Percentiles rank a stretch among this genome's conserved stretches.
Conservation (phyloP, 2,888 invertebrate species). For the Aethes cnicana region DNA sequence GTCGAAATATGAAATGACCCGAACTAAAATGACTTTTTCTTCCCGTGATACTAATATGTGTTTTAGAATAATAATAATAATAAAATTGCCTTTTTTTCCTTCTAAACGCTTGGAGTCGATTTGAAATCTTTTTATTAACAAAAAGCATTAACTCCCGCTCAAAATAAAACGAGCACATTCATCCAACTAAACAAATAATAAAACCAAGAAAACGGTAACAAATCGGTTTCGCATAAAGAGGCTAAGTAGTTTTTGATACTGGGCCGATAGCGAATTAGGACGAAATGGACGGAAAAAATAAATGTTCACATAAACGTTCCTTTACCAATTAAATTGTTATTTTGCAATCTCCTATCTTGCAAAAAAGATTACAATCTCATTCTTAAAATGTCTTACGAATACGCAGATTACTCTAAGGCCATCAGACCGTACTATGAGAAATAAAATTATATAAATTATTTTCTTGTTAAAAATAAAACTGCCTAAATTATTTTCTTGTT, state of each 20-base stretch:
- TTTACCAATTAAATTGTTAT: slow-evolving; percentile 29
- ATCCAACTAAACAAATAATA: slow-evolving; percentile 29
- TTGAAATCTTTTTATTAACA: too few relatives aligned
- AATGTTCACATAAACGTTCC: slow-evolving; percentile 28
- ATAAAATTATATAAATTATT: too few relatives aligned
- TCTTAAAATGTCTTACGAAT: slow-evolving; percentile 21
- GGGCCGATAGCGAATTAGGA: slow-evolving; percentile 40
- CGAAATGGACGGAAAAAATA: slow-evolving; percentile 35
- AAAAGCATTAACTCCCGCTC: too few relatives aligned
- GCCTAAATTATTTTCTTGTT: too few relatives aligned
- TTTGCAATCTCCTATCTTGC: slow-evolving; percentile 13
- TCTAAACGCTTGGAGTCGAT: too few relatives aligned
- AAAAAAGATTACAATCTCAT: slow-evolving; percentile 23
- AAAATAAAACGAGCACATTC: neutral
- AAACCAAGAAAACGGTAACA: slow-evolving; percentile 34
- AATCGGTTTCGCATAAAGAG: slow-evolving; percentile 43
- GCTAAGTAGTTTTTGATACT: slow-evolving; percentile 48
- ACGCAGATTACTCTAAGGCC: slow-evolving; percentile 12
- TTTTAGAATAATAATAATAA: too few relatives aligned
- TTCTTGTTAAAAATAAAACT: too few relatives aligned
- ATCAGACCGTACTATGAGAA: too few relatives aligned
- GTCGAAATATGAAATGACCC: too few relatives aligned
- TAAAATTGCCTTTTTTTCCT: too few relatives aligned
- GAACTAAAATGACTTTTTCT: too few relatives aligned
- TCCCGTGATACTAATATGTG: too few relatives aligned